Conservation (phyloP, 2,888 invertebrate species). For the Drosophila mayaguana region DNA sequence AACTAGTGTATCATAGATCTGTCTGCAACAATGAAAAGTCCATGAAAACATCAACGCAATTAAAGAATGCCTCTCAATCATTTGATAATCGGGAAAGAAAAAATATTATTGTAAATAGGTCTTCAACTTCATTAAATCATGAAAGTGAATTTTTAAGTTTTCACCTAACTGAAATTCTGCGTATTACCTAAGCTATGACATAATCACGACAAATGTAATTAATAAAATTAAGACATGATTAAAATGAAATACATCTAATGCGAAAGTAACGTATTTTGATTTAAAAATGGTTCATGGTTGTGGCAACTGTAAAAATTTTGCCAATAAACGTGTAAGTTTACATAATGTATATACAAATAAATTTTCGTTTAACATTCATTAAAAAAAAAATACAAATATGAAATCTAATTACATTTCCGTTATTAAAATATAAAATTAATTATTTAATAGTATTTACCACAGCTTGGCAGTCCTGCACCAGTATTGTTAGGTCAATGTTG, state of each 20-base stretch:
- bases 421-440: background rate
- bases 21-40: slow-evolving; percentile 17
- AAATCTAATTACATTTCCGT: background rate
- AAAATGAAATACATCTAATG: background rate
- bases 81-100: slow-evolving; percentile 9
- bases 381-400: background rate
- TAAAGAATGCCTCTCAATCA: slow-evolving; percentile 19
- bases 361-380: background rate
- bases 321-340: background rate
- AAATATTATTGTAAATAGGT: background rate
- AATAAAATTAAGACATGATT: too few species aligned
- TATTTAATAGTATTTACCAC: background rate
- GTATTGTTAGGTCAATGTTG: background rate
- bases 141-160: slow-evolving; percentile 52
- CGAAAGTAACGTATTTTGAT: background rate
- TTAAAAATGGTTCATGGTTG: background rate
- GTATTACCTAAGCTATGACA: slow-evolving; percentile 24
- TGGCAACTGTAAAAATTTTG: background rate
- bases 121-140: slow-evolving; percentile 3
- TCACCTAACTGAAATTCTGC: slow-evolving; percentile 51
- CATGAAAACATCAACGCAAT: slow-evolving; percentile 1
- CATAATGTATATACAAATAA: background rate
- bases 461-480: slow-evolving; percentile 18
- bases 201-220: background rate
- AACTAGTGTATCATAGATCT: background rate